Percentiles rank a stretch among this genome's conserved stretches.
These are phyloP conservation scores for Stenolophus ochropezus DNA, from an alignment of 2,888 invertebrate genomes.

Conservation along the genomic window DNA sequence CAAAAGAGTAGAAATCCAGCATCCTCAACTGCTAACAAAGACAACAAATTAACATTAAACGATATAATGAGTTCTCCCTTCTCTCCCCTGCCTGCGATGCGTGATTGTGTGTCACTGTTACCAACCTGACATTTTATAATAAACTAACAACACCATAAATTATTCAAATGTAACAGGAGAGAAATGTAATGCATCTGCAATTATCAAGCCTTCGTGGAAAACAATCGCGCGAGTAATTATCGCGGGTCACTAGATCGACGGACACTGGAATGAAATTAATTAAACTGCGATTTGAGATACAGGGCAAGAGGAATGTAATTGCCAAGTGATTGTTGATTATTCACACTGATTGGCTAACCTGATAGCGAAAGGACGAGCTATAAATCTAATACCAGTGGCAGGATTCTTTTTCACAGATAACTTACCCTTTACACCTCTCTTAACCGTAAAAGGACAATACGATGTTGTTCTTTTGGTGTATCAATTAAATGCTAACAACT, in stretches of 20 bases:
- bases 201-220: constrained; percentile 27
- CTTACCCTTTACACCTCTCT: neutral
- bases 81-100: neutral
- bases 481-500: neutral
- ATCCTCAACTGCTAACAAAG: constrained; percentile 14
- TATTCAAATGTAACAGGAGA: constrained; percentile 42
- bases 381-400: constrained; percentile 36
- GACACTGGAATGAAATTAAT: constrained; percentile 18
- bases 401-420: constrained; percentile 2
- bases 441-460: neutral
- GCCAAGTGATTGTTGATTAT: constrained; percentile 24
- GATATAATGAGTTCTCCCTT: constrained; percentile 3
- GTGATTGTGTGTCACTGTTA: constrained; percentile 40
- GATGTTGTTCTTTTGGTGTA: neutral
- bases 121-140: constrained; percentile 40
- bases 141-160: constrained; percentile 45
- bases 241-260: constrained; percentile 24
- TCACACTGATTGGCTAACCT: constrained; percentile 15
- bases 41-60: constrained; percentile 39
- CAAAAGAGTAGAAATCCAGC: neutral
- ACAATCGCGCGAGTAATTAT: constrained; percentile 31
- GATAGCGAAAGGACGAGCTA: constrained; percentile 13
- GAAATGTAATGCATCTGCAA: constrained; percentile 43
- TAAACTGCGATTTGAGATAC: constrained; percentile 11
- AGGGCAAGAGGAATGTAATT: constrained; percentile 28